Evolutionary conservation across 1,140 invertebrate genomes (phyloP), one percentile per base, ranked within the genome.

Genomic region (Maniola jurtina): DNA sequence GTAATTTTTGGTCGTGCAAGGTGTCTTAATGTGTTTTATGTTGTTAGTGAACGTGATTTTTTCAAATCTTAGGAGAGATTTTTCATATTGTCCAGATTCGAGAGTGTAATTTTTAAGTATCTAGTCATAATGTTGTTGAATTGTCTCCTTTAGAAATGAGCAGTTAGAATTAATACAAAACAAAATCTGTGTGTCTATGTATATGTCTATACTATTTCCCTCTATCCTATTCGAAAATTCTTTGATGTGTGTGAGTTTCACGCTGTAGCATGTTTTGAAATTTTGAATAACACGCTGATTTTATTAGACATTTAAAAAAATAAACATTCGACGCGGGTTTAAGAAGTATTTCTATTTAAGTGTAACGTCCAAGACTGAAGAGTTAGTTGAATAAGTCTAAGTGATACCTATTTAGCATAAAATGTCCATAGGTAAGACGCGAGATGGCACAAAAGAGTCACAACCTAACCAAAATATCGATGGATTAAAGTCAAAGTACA

Each of bases 281-380:
- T 66, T 55, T 55, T 55, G 15, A 55, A 68, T 62, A 72, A 75
- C 73, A 82, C 78, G 73, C 78, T 75, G 73, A 75, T 74, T 80
- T 77, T 78, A 77, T 63, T 72, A 73, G 75, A 77, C 40, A 61
- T 70, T 76, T 79, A 75, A 73, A 80, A 74, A 71, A 76, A 70
- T 76, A 48, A 78, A 76, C 73, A 83, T 89, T 84, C 86, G 81
- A 90, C 88, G 88, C 88, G 88, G 88, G 88, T 89, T 86, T 81
- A 88, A 87, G 83, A 81, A 87, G 76, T 89, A 88, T 88, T 73
- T 88, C 83, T 90, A 88, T 87, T 84, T 90, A 90, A 89, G 86
- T 84, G 85, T 86, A 88, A 89, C 88, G 86, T 86, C 84, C 84
- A 90, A 90, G 88, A 90, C 88, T 90, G 88, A 90, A 89, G 84